Conservation (phyloP, 2,797 vertebrate genomes). For the Ctenosaura bakeri region DNA sequence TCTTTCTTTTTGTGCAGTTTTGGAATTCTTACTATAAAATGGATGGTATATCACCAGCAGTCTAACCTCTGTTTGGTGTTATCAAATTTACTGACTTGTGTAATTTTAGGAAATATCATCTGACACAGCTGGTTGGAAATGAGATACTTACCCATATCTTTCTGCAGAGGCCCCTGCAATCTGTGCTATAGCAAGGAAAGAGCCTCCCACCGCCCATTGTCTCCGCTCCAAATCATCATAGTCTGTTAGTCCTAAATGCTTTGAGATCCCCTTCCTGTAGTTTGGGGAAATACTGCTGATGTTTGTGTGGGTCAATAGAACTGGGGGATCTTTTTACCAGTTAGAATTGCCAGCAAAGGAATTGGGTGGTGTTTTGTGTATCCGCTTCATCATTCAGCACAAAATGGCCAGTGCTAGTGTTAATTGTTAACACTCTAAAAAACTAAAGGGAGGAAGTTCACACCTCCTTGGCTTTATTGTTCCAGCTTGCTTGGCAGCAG, state of each 20-base stretch:
- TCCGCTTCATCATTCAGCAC: conserved; percentile 36
- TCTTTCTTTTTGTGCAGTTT: background rate
- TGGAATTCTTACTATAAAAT: background rate
- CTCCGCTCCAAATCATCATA: background rate
- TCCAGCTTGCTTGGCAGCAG: conserved; percentile 60
- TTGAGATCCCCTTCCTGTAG: background rate
- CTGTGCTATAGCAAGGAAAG: background rate
- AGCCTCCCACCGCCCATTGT: too few species aligned
- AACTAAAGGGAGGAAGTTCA: conserved; percentile 73
- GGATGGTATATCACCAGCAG: background rate
- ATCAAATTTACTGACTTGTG: background rate
- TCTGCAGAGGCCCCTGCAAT: background rate
- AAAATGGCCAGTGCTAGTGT: conserved; percentile 37
- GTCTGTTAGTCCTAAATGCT: background rate
- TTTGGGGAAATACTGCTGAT: fast-evolving
- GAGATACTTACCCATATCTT: background rate
- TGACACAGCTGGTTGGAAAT: background rate
- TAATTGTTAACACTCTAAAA: conserved; percentile 63
- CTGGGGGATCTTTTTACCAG: background rate
- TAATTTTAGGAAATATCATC: too few species aligned
- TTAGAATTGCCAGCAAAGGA: background rate
- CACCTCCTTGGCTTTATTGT: conserved; percentile 70
- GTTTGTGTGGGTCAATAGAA: background rate
- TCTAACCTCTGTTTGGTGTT: background rate
- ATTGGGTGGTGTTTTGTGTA: background rate